These are phyloP conservation scores for Apamea anceps DNA, from an alignment of 2,888 invertebrate genomes.

Conservation along the genomic window DNA sequence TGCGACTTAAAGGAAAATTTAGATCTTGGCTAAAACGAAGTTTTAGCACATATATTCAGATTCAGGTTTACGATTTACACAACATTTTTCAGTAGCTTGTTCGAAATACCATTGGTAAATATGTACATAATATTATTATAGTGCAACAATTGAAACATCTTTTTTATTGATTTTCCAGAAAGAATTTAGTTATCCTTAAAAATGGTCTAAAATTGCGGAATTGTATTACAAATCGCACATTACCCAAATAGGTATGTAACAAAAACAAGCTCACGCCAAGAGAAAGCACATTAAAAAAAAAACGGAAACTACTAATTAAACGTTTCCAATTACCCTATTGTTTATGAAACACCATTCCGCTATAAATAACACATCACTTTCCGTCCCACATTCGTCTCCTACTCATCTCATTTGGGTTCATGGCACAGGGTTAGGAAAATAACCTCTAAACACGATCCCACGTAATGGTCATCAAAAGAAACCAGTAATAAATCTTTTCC, in stretches of 20 bases:
- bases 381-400: slow-evolving; percentile 71
- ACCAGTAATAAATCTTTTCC: slow-evolving; percentile 60
- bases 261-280: not conserved
- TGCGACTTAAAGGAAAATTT: slow-evolving; percentile 13
- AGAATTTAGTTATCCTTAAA: not conserved
- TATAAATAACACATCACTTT: slow-evolving; percentile 60
- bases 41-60: not conserved
- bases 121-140: not conserved
- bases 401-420: slow-evolving; percentile 79
- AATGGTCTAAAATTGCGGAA: not conserved
- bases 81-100: not conserved
- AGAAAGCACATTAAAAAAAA: slow-evolving; percentile 20
- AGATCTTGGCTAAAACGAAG: not conserved
- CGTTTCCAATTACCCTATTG: slow-evolving; percentile 35
- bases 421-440: slow-evolving; percentile 82
- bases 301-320: slow-evolving; percentile 36
- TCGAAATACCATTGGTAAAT: not conserved
- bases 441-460: slow-evolving; percentile 63
- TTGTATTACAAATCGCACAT: not conserved
- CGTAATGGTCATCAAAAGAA: slow-evolving; percentile 71
- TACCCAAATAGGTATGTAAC: not conserved
- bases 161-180: not conserved
- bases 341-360: slow-evolving; percentile 59
- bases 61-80: slow-evolving; percentile 14
- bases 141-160: too few species aligned